Base-by-base conservation (phyloP, 2,888 invertebrate species). In the Synergus japonicus region DNA sequence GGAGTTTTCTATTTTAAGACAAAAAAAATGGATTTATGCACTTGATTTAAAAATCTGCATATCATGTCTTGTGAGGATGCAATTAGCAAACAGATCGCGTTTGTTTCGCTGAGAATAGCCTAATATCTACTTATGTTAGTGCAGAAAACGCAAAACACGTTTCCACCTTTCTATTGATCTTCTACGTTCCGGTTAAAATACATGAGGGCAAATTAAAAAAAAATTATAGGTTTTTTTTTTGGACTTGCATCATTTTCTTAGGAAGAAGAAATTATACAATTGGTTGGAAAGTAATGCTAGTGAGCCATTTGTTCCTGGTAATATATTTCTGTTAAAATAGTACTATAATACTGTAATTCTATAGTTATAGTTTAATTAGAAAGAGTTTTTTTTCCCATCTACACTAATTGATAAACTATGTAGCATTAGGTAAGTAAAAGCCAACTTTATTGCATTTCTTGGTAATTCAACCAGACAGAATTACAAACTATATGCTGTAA, bases 21-120 rank as follows among this genome's bases (percentile, higher is more conserved):
- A 41, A 0, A 44, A 67, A 67, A 67, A 44, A 18, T 9, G n/a
- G 18, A 44, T n/a, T 67, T 44, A 10, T 78, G 81, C 79, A 77
- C 81, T 83, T 82, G 80, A 82, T 82, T 81, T 76, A 81, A 79
- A 60, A 41, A 76, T 83, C 80, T 81, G 78, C 79, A 65, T 63
- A 77, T 66, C 69, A 76, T 82, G 78, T 80, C 69, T 84, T 80
- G 78, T 78, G 80, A 78, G 84, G 81, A 83, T 84, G 81, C 81
- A 83, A 82, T 83, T 80, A 81, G 80, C 79, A 81, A 83, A 84
- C 80, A 81, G 80, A 82, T 84, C 76, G 81, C 76, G 81, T 84
- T 83, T 83, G 81, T 82, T 81, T 84, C 79, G 82, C 83, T 83
- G 58, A 82, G 13, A 69, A 15, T 69, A 69, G 54, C n/a, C 54